Evolutionary conservation across 2,888 invertebrate species (phyloP), one percentile per base, ranked within the genome.

Genomic region (Plagodis pulveraria): DNA sequence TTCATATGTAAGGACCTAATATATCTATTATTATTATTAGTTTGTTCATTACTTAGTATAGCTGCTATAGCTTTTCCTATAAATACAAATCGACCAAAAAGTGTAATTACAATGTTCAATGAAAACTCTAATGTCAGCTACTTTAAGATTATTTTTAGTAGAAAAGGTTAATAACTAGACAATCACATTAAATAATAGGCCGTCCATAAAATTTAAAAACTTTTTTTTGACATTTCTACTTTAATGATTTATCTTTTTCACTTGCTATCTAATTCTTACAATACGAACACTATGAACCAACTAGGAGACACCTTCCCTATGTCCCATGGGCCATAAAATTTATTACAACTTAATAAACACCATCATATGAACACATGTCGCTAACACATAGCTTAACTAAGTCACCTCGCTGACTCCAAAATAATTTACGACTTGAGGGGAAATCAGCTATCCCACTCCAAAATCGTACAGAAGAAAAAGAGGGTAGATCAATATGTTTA

Each of bases 281-380:
- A 45, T 41, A 50, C 40, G n/a, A 10, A 40, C 57, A 50, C 22
- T 51, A 44, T 55, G 54, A 59, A 48, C 51, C 43, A 59, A 42
- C 47, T 78, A 68, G 73, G 69, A 80, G 78, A 81, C 79, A 81
- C 80, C 77, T 77, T 77, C 74, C 69, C 73, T 56, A 66, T 66
- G 70, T 84, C 86, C 80, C 82, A 58, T 69, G 81, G 84, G 81
- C 72, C 80, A 79, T 81, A 78, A 80, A 88, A 90, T 90, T 86
- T 91, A 92, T 91, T 88, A 89, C 86, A 80, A 86, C 83, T 87
- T 89, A 89, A 91, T 92, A 90, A 88, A 83, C 83, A 80, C 71
- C 79, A 73, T 86, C 85, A 87, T 83, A 83, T 84, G 87, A 84
- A 76, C 77, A 80, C 89, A 89, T 90, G 88, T 86, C 86, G 73